Percentiles rank a stretch among this genome's conserved stretches.
phyloP scores from a whole-genome alignment of 2,797 vertebrate genomes.

The Mareca penelope region DNA sequence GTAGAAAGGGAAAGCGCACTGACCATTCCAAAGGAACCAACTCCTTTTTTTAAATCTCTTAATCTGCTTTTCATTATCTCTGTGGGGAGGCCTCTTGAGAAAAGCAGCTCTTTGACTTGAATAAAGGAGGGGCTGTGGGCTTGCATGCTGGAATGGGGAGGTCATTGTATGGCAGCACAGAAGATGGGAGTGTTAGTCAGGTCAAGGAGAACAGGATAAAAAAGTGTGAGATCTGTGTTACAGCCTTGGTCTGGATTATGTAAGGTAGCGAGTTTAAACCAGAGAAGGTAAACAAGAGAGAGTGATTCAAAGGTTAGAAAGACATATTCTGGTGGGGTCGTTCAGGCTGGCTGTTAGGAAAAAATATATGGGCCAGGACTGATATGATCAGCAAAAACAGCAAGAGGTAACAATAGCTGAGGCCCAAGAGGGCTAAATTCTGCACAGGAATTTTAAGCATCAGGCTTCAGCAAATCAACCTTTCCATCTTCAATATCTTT shows the following conservation, averaged over 20 bases:
- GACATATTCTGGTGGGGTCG: not conserved
- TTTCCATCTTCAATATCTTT: not conserved
- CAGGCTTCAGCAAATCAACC: not conserved
- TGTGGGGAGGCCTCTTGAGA: constrained; percentile 70
- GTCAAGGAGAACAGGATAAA: constrained; percentile 58
- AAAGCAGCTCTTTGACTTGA: constrained; percentile 70
- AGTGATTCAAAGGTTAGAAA: not conserved
- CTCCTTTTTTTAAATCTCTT: constrained; percentile 66
- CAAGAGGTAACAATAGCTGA: constrained; percentile 2
- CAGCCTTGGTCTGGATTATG: constrained; percentile 20
- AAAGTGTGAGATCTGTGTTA: constrained; percentile 56
- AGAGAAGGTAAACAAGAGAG: constrained; percentile 19
- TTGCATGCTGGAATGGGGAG: constrained; percentile 53
- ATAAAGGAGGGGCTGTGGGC: constrained; percentile 61
- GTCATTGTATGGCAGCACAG: not conserved
- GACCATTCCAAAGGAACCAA: constrained; percentile 63
- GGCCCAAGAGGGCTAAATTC: not conserved
- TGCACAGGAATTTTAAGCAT: not conserved
- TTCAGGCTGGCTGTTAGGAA: not conserved
- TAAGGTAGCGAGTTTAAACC: constrained; percentile 37
- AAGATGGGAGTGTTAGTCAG: constrained; percentile 43
- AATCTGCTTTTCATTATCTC: constrained; percentile 75
- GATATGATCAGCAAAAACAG: constrained; percentile 31
- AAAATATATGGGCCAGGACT: not conserved
- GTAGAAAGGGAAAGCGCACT: constrained; percentile 64